Evolutionary conservation across 2,888 invertebrate genomes (phyloP).

Genomic region (Drosophila cognata): DNA sequence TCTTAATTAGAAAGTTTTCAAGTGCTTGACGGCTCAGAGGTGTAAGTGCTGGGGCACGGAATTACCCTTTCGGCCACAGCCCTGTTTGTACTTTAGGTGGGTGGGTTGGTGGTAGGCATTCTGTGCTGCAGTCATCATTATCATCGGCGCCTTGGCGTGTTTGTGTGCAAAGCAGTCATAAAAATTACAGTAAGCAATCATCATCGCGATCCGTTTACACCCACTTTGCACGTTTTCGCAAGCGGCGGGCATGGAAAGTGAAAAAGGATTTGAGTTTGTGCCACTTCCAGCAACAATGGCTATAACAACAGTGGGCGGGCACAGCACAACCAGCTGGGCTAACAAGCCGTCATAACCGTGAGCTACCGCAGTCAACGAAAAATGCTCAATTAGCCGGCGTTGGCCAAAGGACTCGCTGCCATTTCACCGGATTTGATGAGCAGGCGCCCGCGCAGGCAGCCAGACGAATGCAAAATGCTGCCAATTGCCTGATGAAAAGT

Average conservation of each 20-base stretch:
- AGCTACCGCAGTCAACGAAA: conserved; percentile 65
- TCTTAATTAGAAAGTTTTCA: conserved; percentile 73
- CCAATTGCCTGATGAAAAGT: conserved; percentile 79
- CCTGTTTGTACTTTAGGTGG: neutral
- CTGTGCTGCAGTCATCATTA: conserved; percentile 71
- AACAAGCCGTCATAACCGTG: conserved; percentile 71
- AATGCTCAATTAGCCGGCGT: conserved; percentile 74
- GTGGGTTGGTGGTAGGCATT: neutral
- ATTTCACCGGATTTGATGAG: conserved; percentile 48
- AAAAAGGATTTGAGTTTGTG: conserved; percentile 72
- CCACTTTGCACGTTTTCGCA: conserved; percentile 81
- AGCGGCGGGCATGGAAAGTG: conserved; percentile 60
- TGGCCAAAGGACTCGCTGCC: conserved; percentile 52
- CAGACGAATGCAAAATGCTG: conserved; percentile 54
- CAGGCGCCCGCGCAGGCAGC: conserved; percentile 14
- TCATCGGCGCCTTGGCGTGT: conserved; percentile 76
- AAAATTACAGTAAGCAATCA: conserved; percentile 82
- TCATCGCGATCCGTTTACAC: conserved; percentile 81
- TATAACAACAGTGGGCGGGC: conserved; percentile 27
- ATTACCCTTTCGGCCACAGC: conserved; percentile 26
- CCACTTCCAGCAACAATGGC: conserved; percentile 20
- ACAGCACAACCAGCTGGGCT: conserved; percentile 42
- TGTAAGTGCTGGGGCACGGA: conserved; percentile 28
- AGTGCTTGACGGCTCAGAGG: conserved; percentile 27
- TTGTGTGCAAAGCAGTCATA: conserved; percentile 82